A percentile compares a stretch with the other conserved stretches of the same genome.
phyloP scores from a whole-genome alignment of 2,113 vertebrate species.

The Anoura caudifer region DNA sequence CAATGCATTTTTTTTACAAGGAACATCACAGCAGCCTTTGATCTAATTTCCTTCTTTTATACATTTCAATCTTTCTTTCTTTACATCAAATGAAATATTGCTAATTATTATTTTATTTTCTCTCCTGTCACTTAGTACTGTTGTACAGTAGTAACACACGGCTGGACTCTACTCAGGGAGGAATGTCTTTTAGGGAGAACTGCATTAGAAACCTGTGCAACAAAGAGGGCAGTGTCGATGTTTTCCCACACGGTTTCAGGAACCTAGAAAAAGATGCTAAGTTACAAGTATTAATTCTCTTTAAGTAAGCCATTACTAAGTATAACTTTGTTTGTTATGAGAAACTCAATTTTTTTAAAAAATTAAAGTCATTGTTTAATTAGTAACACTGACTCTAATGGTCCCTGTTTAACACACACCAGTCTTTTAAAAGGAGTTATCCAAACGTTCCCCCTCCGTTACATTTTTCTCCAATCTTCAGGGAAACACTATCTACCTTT shows the following conservation, averaged over 20 bases:
- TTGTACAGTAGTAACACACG: neutral
- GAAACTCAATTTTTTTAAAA: neutral
- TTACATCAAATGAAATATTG: neutral
- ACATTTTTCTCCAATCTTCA: conserved; percentile 3
- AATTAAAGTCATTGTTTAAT: conserved; percentile 25
- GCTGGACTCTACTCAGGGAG: neutral
- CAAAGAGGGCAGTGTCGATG: neutral
- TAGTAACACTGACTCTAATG: neutral
- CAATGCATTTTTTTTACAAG: neutral
- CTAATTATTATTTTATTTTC: neutral
- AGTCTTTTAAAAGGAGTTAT: neutral
- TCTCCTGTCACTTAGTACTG: neutral
- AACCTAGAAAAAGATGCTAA: neutral
- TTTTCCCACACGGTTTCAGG: neutral
- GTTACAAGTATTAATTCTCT: neutral
- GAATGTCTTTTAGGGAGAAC: neutral
- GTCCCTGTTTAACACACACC: neutral
- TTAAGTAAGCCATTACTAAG: conserved; percentile 42
- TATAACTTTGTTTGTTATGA: conserved; percentile 28
- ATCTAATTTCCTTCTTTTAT: neutral
- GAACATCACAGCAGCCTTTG: neutral
- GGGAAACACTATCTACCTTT: conserved; percentile 51
- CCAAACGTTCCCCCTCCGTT: conserved; percentile 23
- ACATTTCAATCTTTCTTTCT: neutral
- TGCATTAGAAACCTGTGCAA: neutral